Evolutionary conservation across 2,113 vertebrate species (phyloP).

Genomic region (Agapornis roseicollis): DNA sequence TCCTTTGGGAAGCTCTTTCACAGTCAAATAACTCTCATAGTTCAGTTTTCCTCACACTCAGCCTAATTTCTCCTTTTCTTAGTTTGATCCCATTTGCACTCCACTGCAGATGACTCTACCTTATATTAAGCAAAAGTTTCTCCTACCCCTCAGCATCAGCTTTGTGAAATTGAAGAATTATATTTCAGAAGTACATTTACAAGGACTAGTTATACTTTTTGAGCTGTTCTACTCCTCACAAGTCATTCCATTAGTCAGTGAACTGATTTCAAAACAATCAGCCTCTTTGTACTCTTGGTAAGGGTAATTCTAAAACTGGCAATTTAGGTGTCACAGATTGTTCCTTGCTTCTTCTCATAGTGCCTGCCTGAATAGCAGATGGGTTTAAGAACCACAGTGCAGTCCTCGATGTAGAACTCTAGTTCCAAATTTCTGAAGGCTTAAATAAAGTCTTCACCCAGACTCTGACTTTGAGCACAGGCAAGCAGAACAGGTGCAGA

Average conservation of each 20-base stretch:
- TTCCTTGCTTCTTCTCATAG: not conserved
- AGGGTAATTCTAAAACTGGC: not conserved
- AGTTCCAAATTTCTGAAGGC: not conserved
- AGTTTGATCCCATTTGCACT: slow-evolving; percentile 4
- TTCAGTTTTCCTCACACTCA: slow-evolving; percentile 15
- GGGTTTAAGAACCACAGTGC: not conserved
- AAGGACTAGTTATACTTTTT: not conserved
- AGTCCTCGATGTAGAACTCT: not conserved
- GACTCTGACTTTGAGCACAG: not conserved
- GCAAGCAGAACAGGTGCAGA: not conserved
- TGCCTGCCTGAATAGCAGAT: not conserved
- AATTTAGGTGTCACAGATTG: slow-evolving; percentile 29
- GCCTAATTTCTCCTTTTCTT: slow-evolving; percentile 39
- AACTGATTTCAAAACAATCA: not conserved
- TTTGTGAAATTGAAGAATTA: not conserved
- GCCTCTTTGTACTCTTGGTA: not conserved
- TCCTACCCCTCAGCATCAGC: not conserved
- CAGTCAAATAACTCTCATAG: slow-evolving; percentile 1
- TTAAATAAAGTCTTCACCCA: not conserved
- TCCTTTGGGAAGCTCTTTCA: slow-evolving; percentile 24
- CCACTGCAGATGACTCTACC: not conserved
- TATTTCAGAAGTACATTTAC: not conserved
- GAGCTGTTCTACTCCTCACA: not conserved
- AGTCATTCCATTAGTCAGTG: not conserved
- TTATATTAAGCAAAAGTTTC: not conserved